Conservation (phyloP, 2,888 invertebrate species). For the Baccha elongata region DNA sequence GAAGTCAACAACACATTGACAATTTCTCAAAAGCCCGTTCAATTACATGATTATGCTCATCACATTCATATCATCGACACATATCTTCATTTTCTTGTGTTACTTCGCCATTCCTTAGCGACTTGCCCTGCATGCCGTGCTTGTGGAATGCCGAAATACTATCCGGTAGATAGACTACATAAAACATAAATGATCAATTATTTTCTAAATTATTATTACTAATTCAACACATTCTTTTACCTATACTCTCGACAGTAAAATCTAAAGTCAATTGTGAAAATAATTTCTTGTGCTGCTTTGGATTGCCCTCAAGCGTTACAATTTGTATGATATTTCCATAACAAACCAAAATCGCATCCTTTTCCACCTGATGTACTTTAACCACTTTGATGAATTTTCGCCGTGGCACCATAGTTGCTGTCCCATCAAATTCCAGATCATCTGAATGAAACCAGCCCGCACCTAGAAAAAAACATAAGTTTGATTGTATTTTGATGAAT, state of each 20-base stretch:
- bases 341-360: constrained; percentile 95
- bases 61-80: too few species aligned
- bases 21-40: too few species aligned
- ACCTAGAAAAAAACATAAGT: constrained; percentile 82
- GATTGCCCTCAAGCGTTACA: constrained; percentile 88
- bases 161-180: constrained; percentile 95
- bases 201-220: too few species aligned
- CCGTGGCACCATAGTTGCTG: constrained; percentile 92
- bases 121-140: constrained; percentile 97
- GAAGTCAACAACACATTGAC: too few species aligned
- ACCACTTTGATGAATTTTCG: constrained; percentile 85
- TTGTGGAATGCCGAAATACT: constrained; percentile 99
- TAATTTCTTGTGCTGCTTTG: constrained; percentile 91
- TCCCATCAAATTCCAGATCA: constrained; percentile 91
- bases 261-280: constrained; percentile 95
- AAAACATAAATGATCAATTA: constrained; percentile 56
- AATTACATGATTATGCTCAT: too few species aligned
- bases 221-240: constrained; percentile 86
- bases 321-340: constrained; percentile 90
- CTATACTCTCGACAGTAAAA: constrained; percentile 96
- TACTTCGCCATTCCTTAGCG: constrained; percentile 94
- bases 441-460: constrained; percentile 97
- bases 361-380: constrained; percentile 87
- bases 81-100: constrained; percentile 98
- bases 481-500: constrained; percentile 69